Evolutionary conservation across 2,888 invertebrate genomes (phyloP), one percentile per base, ranked within the genome.

Genomic region (Enchytraeus crypticus): DNA sequence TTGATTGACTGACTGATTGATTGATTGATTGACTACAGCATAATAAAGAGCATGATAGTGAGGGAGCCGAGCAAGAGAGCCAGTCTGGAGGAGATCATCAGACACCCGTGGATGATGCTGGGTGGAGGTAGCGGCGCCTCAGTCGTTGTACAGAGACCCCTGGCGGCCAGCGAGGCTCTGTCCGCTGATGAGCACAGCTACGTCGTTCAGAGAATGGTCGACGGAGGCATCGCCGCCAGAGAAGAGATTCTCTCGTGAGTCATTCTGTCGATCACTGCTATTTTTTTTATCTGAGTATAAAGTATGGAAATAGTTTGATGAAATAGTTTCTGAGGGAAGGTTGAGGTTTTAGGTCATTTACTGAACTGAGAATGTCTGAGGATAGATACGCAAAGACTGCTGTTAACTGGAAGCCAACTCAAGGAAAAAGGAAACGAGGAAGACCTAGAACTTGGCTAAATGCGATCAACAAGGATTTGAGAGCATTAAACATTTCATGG

Each of bases 151-250:
- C 51, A 60, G 27, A 38, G 59, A 47, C 66, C 66, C 18, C 64
- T 64, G 32, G 57, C 80, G 80, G 66, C 77, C 45, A 85, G 88
- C 63, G 89, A 93, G 76, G 90, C 92, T 74, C 83, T 98, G 3
- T 87, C 89, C 11, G 91, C 92, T 59, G 92, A 92, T 58, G 92
- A 96, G 77, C 92, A 92, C 75, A 84, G 87, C 68, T 84, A 88
- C 64, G 92, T 98, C 70, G 85, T 98, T 66, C 91, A 92, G 73
- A 90, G 90, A 82, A 97, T 98, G 89, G 90, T 92, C 29, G 90
- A 89, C 75, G 97, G 97, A 60, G 87, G 88, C 72, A 92, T 98
- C 65, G 95, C 92, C 59, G 86, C 88, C 59, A 91, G 92, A 80
- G 95, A 97, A 76, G 88, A 92, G 77, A 95, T 98, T 70, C 80